phyloP scores from a whole-genome alignment of 2,888 invertebrate genomes.

The Drosophila pseudotakahashii region DNA sequence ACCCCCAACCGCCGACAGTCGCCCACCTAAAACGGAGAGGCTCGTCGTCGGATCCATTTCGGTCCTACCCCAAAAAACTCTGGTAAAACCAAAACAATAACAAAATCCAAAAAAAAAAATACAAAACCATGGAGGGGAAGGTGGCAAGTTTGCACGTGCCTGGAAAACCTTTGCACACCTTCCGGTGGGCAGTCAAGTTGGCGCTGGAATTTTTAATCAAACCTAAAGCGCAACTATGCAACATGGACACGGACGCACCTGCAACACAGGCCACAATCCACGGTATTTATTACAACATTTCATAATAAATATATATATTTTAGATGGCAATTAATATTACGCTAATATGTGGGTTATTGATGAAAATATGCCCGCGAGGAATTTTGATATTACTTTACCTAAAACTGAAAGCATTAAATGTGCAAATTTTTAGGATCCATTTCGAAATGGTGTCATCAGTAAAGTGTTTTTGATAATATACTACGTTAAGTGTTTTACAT shows the following conservation, averaged over 20 bases:
- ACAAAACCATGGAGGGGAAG: background rate
- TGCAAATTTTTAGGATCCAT: background rate
- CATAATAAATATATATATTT: constrained; percentile 22
- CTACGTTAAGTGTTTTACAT: background rate
- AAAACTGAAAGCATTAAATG: background rate
- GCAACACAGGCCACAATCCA: constrained; percentile 14
- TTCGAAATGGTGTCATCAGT: background rate
- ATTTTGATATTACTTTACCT: background rate
- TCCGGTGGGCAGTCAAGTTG: constrained; percentile 23
- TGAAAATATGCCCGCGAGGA: background rate
- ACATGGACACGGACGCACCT: constrained; percentile 19
- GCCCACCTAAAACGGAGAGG: constrained; percentile 57
- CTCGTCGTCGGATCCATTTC: constrained; percentile 40
- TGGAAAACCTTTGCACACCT: constrained; percentile 39
- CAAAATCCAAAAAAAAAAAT: constrained; percentile 9
- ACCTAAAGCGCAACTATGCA: constrained; percentile 37
- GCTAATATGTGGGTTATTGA: constrained; percentile 34
- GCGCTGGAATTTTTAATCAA: constrained; percentile 50
- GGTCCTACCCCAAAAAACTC: constrained; percentile 76
- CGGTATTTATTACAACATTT: constrained; percentile 20
- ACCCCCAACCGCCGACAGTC: constrained; percentile 5
- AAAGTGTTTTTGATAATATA: background rate
- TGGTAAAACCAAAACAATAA: constrained; percentile 41
- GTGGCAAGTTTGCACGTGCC: constrained; percentile 27
- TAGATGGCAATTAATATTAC: constrained; percentile 9